Conservation (phyloP, 92 coral and sea anemone species). For the Paramuricea clavata region DNA sequence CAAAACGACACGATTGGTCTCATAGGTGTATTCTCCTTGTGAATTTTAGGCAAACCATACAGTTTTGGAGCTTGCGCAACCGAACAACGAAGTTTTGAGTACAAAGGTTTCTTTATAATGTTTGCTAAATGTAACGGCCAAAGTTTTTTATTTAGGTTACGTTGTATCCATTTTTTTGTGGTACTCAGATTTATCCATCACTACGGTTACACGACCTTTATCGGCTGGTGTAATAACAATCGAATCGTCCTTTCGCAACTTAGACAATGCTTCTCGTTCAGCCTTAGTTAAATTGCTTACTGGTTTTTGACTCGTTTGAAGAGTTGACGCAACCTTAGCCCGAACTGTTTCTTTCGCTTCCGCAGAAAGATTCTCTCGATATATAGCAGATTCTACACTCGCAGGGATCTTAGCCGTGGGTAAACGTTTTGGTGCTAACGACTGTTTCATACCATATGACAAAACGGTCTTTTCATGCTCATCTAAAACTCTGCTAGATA, state of each 20-base stretch:
- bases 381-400: conserved; percentile 31
- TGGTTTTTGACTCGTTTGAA: not conserved
- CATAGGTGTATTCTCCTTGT: not conserved
- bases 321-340: conserved; percentile 6
- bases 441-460: conserved; percentile 55
- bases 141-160: not conserved
- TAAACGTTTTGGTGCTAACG: conserved; percentile 49
- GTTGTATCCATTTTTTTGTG: conserved; percentile 13
- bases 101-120: not conserved
- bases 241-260: conserved; percentile 21
- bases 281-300: conserved; percentile 45
- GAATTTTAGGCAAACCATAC: not conserved
- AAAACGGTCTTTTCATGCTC: not conserved
- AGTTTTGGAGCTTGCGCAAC: no score
- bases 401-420: conserved; percentile 56
- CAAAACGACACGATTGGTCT: conserved; percentile 9
- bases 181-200: conserved; percentile 40
- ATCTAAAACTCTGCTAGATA: not conserved
- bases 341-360: conserved; percentile 43
- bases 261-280: conserved; percentile 45
- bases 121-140: not conserved
- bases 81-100: not conserved
- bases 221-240: conserved; percentile 54
- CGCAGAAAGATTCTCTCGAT: not conserved
- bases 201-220: conserved; percentile 53